A percentile compares a stretch with the other conserved stretches of the same genome.
These are phyloP conservation scores for Neoarius graeffei DNA, from an alignment of 2,113 vertebrate genomes.

Conservation along the genomic window DNA sequence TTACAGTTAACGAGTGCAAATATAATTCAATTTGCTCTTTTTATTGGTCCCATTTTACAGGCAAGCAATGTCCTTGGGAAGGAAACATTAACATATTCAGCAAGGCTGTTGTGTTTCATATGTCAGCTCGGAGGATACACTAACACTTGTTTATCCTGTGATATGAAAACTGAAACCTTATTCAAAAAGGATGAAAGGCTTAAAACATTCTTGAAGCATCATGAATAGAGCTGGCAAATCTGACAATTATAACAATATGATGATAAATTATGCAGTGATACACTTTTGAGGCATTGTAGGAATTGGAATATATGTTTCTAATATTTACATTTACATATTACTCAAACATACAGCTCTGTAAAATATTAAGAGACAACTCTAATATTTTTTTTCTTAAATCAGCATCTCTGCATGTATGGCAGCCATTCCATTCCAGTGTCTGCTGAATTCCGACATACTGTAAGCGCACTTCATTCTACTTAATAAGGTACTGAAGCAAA, in stretches of 20 bases:
- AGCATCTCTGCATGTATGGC: too few species aligned
- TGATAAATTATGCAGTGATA: not conserved
- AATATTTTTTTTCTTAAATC: too few species aligned
- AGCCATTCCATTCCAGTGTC: too few species aligned
- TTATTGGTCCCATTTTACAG: slow-evolving; percentile 26
- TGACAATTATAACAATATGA: not conserved
- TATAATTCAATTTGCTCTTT: slow-evolving; percentile 33
- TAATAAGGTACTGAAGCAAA: too few species aligned
- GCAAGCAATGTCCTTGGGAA: not conserved
- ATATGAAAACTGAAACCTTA: not conserved
- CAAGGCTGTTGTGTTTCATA: not conserved
- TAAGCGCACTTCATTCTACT: too few species aligned
- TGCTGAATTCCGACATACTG: too few species aligned
- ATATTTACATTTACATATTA: not conserved
- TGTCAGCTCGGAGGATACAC: not conserved
- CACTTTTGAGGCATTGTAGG: not conserved
- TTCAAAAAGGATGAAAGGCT: not conserved
- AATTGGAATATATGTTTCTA: not conserved
- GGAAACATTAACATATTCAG: not conserved
- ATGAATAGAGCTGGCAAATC: not conserved
- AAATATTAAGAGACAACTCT: too few species aligned
- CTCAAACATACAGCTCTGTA: not conserved
- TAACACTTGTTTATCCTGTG: not conserved
- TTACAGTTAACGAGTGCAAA: slow-evolving; percentile 34
- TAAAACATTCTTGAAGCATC: not conserved